Conservation (phyloP, 2,797 vertebrate genomes). For the Artibeus jamaicensis region DNA sequence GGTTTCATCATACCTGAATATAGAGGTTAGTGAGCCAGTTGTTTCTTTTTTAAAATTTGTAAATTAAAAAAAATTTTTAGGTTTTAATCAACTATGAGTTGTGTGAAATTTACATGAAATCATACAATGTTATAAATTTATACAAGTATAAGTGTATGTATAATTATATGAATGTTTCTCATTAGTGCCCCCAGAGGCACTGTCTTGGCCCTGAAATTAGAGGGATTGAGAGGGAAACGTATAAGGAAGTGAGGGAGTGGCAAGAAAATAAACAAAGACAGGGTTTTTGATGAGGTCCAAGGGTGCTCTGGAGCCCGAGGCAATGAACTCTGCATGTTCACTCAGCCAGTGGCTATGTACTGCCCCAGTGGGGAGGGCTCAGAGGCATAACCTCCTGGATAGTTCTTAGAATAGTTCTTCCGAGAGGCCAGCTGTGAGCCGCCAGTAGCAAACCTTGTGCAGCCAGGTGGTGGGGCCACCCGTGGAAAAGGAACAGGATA, state of each 20-base stretch:
- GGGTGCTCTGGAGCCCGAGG: no score
- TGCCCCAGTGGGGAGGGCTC: rapidly evolving
- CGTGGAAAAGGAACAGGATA: rapidly evolving
- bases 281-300: background rate
- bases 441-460: no score
- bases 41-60: background rate
- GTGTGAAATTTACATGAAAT: background rate
- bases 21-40: background rate
- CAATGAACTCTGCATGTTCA: background rate
- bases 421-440: background rate
- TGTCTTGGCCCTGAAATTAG: background rate
- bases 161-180: background rate
- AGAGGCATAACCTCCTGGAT: background rate
- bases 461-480: no score
- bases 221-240: background rate
- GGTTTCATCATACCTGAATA: background rate
- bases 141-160: background rate
- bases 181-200: background rate
- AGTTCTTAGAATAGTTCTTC: background rate
- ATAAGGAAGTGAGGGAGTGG: background rate
- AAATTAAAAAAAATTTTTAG: background rate
- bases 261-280: background rate
- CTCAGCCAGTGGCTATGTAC: background rate
- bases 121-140: background rate
- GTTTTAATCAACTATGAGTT: background rate